These are phyloP conservation scores for Manis pentadactyla DNA, from an alignment of 2,797 vertebrate genomes.

Conservation along the genomic window DNA sequence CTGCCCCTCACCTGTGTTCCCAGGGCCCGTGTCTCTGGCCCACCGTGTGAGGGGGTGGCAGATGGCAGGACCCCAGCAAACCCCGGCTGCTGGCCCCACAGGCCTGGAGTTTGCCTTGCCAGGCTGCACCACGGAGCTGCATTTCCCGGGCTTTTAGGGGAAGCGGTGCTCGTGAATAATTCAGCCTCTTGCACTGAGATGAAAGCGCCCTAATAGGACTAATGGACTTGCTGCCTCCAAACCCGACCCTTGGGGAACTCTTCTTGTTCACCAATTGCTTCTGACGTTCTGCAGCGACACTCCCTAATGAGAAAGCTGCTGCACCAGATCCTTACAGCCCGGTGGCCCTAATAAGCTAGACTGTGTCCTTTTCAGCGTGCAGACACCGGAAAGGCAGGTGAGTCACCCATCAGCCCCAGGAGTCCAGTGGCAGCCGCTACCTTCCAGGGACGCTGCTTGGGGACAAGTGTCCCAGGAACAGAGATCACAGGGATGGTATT, in stretches of 20 bases:
- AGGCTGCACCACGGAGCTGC: background rate
- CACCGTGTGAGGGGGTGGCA: rapidly evolving
- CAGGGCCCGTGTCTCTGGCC: background rate
- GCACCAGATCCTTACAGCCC: slow-evolving; percentile 80
- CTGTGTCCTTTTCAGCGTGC: slow-evolving; percentile 88
- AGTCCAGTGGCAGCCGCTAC: background rate
- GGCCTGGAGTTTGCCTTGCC: slow-evolving; percentile 13
- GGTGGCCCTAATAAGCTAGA: slow-evolving; percentile 86
- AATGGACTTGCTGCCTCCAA: slow-evolving; percentile 93
- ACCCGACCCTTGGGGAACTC: slow-evolving; percentile 83
- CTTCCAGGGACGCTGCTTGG: background rate
- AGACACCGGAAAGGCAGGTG: slow-evolving; percentile 91
- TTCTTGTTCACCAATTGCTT: slow-evolving; percentile 90
- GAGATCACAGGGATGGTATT: background rate
- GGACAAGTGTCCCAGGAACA: rapidly evolving
- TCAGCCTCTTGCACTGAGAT: slow-evolving; percentile 92
- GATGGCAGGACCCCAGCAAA: background rate
- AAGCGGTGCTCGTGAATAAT: slow-evolving; percentile 95
- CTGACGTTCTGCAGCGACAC: slow-evolving; percentile 91
- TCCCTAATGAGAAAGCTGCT: slow-evolving; percentile 83
- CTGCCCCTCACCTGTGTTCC: background rate
- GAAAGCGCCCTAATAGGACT: slow-evolving; percentile 91
- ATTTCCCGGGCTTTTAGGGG: slow-evolving; percentile 91
- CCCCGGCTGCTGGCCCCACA: background rate
- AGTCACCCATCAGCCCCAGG: slow-evolving; percentile 85